Conservation (phyloP, 2,797 vertebrate genomes). For the Myotis myotis region DNA sequence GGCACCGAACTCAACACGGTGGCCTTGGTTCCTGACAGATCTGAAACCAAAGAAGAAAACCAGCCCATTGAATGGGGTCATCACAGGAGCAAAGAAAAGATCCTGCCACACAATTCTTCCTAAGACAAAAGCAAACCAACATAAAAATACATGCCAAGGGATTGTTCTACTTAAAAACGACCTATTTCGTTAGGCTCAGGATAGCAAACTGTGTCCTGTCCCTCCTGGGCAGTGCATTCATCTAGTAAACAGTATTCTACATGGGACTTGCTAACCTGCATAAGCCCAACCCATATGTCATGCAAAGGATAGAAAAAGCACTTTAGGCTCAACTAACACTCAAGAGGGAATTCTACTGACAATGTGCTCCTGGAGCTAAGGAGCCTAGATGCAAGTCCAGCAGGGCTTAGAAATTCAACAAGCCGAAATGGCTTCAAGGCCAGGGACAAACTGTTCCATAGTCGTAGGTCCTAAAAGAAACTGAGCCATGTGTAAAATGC, state of each 20-base stretch:
- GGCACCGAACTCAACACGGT: not conserved
- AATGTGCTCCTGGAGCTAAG: not conserved
- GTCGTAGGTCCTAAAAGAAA: not conserved
- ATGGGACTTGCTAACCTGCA: not conserved
- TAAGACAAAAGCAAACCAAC: not conserved
- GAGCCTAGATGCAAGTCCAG: not conserved
- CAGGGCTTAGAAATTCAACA: not conserved
- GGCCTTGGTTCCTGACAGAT: not conserved
- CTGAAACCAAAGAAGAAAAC: conserved; percentile 28
- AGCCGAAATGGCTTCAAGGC: not conserved
- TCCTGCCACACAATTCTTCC: not conserved
- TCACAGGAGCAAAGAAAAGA: not conserved
- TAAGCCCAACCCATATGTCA: not conserved
- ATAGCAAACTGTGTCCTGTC: not conserved
- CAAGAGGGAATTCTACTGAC: not conserved
- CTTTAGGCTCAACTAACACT: not conserved
- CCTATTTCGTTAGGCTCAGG: not conserved
- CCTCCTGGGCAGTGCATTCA: not conserved
- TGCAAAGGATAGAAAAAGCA: not conserved
- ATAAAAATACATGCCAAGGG: not conserved
- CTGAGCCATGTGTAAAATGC: not conserved
- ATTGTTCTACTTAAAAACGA: not conserved
- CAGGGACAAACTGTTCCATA: not conserved
- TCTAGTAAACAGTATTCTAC: not conserved
- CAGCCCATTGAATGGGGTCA: not conserved